phyloP scores from a whole-genome alignment of 2,888 invertebrate genomes.

The Lutraria lutraria region DNA sequence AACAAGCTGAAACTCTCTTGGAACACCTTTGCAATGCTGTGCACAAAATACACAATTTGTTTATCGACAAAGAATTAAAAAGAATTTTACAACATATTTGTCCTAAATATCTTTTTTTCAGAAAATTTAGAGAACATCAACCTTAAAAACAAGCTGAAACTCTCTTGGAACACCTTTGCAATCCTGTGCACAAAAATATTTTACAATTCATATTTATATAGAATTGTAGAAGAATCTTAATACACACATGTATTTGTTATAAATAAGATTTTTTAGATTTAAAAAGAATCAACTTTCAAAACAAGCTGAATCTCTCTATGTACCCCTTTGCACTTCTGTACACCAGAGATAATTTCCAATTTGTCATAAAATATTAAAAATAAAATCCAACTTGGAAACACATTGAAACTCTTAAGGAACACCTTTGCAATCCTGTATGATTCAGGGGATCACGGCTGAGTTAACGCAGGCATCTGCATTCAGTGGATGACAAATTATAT shows the following conservation, averaged over 20 bases:
- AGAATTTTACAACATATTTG: no score
- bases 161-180: constrained; percentile 11
- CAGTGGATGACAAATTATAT: neutral
- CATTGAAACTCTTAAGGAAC: neutral
- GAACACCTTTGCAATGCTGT: constrained; percentile 9
- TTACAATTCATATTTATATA: no score
- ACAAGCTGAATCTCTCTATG: no score
- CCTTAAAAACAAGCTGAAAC: neutral
- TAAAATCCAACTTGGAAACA: no score
- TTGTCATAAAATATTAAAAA: neutral
- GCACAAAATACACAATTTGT: neutral
- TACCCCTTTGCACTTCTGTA: no score
- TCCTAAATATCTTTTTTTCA: neutral
- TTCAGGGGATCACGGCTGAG: constrained; percentile 17
- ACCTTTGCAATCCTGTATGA: constrained; percentile 12
- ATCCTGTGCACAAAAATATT: neutral
- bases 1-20: neutral
- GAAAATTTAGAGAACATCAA: neutral
- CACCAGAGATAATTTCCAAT: no score
- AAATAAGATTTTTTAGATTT: no score
- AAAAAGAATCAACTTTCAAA: no score
- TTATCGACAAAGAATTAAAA: no score
- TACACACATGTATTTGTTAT: no score
- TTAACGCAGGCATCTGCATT: neutral
- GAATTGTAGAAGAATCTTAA: no score